Evolutionary conservation across 2,888 invertebrate species (phyloP).

Genomic region (Clanis bilineata): DNA sequence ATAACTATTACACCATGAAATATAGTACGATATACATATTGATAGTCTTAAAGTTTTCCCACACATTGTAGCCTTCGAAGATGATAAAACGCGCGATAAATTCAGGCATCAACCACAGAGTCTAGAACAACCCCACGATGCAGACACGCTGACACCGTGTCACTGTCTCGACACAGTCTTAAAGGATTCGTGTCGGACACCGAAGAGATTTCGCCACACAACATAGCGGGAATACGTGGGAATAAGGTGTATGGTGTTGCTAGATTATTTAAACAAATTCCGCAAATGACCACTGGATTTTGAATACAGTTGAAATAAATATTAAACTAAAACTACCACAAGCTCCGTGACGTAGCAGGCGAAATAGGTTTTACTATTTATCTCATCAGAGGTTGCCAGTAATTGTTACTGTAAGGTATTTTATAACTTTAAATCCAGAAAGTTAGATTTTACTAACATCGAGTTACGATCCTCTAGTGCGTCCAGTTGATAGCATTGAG

Average conservation of each 20-base stretch:
- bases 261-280: background rate
- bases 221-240: background rate
- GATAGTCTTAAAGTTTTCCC: background rate
- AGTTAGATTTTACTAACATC: background rate
- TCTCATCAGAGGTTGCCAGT: background rate
- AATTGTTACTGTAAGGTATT: background rate
- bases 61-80: background rate
- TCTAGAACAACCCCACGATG: background rate
- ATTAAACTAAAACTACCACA: background rate
- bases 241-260: background rate
- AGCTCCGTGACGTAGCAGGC: no score
- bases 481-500: background rate
- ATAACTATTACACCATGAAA: no score
- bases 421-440: background rate
- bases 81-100: background rate
- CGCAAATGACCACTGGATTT: background rate
- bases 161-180: constrained; percentile 2
- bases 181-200: constrained; percentile 5
- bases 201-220: background rate
- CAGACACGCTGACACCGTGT: background rate
- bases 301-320: background rate
- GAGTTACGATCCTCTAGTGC: background rate
- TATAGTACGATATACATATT: background rate
- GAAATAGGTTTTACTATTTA: no score
- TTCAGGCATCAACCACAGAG: background rate